A percentile compares a stretch with the other conserved stretches of the same genome.
phyloP scores from a whole-genome alignment of 2,113 vertebrate species.

The Microtus ochrogaster region DNA sequence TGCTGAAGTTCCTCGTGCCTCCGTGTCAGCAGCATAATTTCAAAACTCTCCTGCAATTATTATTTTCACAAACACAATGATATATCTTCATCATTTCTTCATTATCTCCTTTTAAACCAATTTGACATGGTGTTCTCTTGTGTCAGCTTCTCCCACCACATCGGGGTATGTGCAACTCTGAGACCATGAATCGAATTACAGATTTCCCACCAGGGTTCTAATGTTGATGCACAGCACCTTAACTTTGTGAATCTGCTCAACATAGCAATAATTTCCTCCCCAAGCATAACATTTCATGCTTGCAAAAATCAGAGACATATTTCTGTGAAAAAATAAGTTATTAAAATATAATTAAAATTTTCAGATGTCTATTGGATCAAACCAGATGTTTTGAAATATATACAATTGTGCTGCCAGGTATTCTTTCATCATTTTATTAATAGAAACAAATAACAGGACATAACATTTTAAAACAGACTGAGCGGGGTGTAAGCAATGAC shows the following conservation, averaged over 20 bases:
- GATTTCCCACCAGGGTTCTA: background rate
- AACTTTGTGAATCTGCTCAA: background rate
- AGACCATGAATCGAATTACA: constrained; percentile 9
- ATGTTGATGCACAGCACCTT: background rate
- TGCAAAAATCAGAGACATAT: constrained; percentile 18
- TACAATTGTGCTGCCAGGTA: background rate
- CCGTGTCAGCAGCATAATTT: background rate
- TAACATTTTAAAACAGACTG: constrained; percentile 27
- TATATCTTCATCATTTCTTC: background rate
- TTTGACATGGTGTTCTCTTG: background rate
- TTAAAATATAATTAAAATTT: constrained; percentile 62
- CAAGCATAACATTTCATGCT: background rate
- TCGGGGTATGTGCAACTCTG: background rate
- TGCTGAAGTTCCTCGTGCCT: background rate
- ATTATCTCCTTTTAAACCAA: background rate
- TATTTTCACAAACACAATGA: background rate
- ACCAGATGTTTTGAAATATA: constrained; percentile 58
- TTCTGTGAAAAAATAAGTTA: constrained; percentile 32
- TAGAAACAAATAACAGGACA: background rate
- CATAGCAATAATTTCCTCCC: background rate
- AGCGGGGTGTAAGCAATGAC: background rate
- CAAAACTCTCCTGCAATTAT: background rate
- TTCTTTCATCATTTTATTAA: constrained; percentile 54
- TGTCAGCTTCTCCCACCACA: background rate
- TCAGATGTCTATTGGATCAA: constrained; percentile 5